Conservation (phyloP, 2,797 vertebrate genomes). For the Fringilla coelebs region DNA sequence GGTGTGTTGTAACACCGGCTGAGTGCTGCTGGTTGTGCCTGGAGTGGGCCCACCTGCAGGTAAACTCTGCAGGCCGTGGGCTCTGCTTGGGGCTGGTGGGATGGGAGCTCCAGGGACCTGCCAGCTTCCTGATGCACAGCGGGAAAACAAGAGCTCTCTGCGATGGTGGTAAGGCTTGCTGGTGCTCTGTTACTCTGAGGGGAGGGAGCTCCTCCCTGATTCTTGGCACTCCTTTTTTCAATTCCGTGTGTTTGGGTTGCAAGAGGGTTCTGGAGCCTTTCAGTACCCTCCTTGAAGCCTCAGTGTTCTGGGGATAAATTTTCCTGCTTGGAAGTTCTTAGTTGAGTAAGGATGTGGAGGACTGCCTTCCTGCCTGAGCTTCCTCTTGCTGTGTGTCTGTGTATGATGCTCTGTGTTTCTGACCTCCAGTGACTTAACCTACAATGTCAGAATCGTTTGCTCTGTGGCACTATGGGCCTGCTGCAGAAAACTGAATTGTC, state of each 20-base stretch:
- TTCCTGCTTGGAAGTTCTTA: not conserved
- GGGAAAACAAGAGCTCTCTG: not conserved
- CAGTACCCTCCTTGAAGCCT: not conserved
- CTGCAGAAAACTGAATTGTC: not conserved
- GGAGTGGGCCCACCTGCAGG: not conserved
- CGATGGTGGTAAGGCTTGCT: not conserved
- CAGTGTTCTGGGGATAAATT: not conserved
- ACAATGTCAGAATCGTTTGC: not conserved
- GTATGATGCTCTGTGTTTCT: not conserved
- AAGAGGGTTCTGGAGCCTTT: not conserved
- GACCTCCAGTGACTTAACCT: not conserved
- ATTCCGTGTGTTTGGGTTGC: not conserved
- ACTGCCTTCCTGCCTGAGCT: not conserved
- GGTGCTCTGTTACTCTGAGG: not conserved
- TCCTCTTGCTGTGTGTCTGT: not conserved
- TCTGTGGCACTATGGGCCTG: not conserved
- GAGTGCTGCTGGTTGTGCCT: not conserved
- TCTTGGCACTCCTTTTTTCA: not conserved
- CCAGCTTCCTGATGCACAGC: rapidly evolving
- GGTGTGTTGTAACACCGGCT: not conserved
- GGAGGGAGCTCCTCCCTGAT: not conserved
- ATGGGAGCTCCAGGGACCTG: not conserved
- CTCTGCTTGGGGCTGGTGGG: not conserved
- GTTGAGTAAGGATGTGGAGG: not conserved
- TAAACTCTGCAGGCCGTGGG: not conserved